Conservation (phyloP, 1,140 invertebrate species). For the Copidosoma floridanum region DNA sequence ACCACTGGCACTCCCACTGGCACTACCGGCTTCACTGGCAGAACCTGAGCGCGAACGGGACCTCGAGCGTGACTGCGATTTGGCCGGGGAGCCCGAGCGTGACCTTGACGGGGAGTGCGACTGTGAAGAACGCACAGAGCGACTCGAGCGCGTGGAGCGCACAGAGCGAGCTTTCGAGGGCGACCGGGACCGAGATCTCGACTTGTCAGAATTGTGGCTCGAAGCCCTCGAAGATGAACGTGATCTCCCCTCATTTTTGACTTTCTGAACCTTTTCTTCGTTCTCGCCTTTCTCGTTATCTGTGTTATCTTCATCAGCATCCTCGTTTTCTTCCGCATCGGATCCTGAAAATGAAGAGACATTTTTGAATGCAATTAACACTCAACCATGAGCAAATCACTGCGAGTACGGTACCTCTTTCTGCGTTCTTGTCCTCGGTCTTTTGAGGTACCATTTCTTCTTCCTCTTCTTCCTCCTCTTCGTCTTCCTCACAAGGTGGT, state of each 20-base stretch:
- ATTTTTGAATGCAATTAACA: not conserved
- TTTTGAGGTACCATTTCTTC: constrained; percentile 47
- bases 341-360: constrained; percentile 1
- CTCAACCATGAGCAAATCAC: not conserved
- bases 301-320: constrained; percentile 39
- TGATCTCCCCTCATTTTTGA: constrained; percentile 40
- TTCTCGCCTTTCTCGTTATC: too few relatives aligned
- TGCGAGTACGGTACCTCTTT: too few relatives aligned
- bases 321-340: constrained; percentile 38
- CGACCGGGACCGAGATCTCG: too few relatives aligned
- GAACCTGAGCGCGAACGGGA: constrained; percentile 39
- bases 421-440: constrained; percentile 41
- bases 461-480: constrained; percentile 59
- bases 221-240: constrained; percentile 38
- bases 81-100: constrained; percentile 37
- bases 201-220: constrained; percentile 31
- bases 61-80: constrained; percentile 40
- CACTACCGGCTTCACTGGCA: too few relatives aligned
- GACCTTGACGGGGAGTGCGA: too few relatives aligned
- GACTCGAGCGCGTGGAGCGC: too few relatives aligned
- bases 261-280: constrained; percentile 35
- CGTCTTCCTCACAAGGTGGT: constrained; percentile 78
- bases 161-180: constrained; percentile 41
- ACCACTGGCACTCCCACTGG: constrained; percentile 40
- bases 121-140: too few relatives aligned